A percentile compares a stretch with the other conserved stretches of the same genome.
phyloP scores from a whole-genome alignment of 2,113 vertebrate species.

The Noturus placidus region DNA sequence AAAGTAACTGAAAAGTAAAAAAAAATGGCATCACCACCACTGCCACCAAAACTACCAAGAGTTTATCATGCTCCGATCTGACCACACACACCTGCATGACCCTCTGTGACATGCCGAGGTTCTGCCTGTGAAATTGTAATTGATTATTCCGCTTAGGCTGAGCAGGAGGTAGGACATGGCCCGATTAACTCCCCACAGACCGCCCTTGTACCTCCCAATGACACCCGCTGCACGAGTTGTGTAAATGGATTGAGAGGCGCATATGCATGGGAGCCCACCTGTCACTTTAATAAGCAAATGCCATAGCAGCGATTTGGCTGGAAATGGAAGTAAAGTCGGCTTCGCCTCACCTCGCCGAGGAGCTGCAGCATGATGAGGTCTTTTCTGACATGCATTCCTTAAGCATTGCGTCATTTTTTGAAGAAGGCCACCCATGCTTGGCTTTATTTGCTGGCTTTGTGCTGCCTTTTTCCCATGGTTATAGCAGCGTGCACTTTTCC shows the following conservation, averaged over 20 bases:
- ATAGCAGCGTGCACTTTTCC: conserved; percentile 43
- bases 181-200: conserved; percentile 47
- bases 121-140: conserved; percentile 51
- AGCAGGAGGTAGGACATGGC: conserved; percentile 43
- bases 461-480: conserved; percentile 55
- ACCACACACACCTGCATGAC: conserved; percentile 43
- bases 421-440: conserved; percentile 54
- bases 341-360: conserved; percentile 45
- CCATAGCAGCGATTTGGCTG: conserved; percentile 52
- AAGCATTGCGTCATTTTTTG: conserved; percentile 54
- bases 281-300: conserved; percentile 55
- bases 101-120: conserved; percentile 13
- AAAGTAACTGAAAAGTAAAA: conserved; percentile 8
- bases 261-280: conserved; percentile 54
- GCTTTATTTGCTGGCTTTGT: conserved; percentile 57
- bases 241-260: conserved; percentile 45
- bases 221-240: conserved; percentile 42
- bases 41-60: background rate
- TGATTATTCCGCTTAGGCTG: conserved; percentile 57
- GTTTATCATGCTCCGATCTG: conserved; percentile 25
- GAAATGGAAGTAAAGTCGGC: conserved; percentile 49
- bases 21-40: background rate
- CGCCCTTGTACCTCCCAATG: conserved; percentile 35
- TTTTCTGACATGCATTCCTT: conserved; percentile 58
- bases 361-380: conserved; percentile 46